Conservation (phyloP, 2,797 vertebrate genomes). For the Sebastes vulpes region DNA sequence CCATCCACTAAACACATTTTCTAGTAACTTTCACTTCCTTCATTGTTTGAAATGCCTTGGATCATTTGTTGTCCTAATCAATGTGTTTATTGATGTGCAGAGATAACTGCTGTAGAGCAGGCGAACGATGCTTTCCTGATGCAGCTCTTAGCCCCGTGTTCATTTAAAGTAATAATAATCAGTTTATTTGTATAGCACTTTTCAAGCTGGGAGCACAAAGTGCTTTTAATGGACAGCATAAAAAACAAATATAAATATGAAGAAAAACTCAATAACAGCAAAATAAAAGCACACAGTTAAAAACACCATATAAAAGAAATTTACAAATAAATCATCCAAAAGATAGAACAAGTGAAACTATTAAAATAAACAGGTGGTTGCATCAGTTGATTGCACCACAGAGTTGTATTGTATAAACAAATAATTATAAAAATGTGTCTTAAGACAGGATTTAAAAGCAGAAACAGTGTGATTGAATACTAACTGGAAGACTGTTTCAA, state of each 20-base stretch:
- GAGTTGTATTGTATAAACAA: too few species aligned
- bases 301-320: background rate
- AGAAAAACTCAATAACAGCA: background rate
- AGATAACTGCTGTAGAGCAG: background rate
- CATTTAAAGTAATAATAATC: background rate
- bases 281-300: background rate
- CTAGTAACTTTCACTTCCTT: constrained; percentile 7
- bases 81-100: constrained; percentile 2
- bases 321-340: background rate
- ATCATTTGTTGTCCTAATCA: constrained; percentile 17
- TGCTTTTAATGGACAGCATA: background rate
- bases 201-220: background rate
- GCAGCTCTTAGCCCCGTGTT: background rate
- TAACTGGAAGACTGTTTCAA: background rate
- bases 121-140: background rate
- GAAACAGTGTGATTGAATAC: background rate
- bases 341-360: background rate
- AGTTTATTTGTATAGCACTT: background rate
- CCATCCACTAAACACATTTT: constrained; percentile 36
- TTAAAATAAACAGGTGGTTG: background rate
- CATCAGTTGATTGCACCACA: too few species aligned
- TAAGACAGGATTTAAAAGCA: too few species aligned
- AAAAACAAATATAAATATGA: background rate
- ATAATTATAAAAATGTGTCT: background rate
- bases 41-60: background rate